phyloP scores from a whole-genome alignment of 92 coral and sea anemone genomes.

The Pocillopora meandrina region DNA sequence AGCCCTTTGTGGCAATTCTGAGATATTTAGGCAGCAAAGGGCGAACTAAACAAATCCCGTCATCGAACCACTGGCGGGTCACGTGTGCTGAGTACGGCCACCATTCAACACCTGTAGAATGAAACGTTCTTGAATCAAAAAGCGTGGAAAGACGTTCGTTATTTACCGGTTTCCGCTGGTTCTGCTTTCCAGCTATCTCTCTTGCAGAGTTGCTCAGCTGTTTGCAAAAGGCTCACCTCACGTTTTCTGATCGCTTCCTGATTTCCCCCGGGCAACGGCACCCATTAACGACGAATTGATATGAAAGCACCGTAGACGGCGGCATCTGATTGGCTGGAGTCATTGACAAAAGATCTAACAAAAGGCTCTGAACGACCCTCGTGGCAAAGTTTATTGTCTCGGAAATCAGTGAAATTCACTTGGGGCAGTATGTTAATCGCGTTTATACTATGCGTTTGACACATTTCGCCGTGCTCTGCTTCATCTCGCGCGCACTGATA shows the following conservation, averaged over 20 bases:
- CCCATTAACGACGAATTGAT: constrained; percentile 32
- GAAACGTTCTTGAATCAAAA: constrained; percentile 47
- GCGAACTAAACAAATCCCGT: constrained; percentile 44
- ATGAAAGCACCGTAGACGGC: constrained; percentile 34
- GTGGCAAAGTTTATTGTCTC: constrained; percentile 79
- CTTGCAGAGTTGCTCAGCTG: constrained; percentile 51
- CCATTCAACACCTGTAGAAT: constrained; percentile 59
- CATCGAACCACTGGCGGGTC: constrained; percentile 45
- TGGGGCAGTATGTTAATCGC: constrained; percentile 25
- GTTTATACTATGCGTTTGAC: not conserved
- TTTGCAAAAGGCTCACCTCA: constrained; percentile 36
- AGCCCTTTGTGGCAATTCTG: constrained; percentile 61
- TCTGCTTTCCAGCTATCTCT: constrained; percentile 40
- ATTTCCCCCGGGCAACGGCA: constrained; percentile 50
- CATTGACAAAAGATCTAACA: constrained; percentile 75
- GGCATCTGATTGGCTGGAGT: constrained; percentile 74
- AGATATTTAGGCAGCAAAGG: constrained; percentile 53
- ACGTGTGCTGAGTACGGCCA: constrained; percentile 60
- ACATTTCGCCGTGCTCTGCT: constrained; percentile 8
- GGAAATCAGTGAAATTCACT: constrained; percentile 42
- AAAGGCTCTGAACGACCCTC: constrained; percentile 75
- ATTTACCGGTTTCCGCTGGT: constrained; percentile 44
- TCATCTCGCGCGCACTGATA: constrained; percentile 12
- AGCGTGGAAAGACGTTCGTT: constrained; percentile 34
- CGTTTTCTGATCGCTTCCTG: constrained; percentile 41